Evolutionary conservation across 2,113 vertebrate genomes (phyloP).

Genomic region (Phalacrocorax aristotelis): DNA sequence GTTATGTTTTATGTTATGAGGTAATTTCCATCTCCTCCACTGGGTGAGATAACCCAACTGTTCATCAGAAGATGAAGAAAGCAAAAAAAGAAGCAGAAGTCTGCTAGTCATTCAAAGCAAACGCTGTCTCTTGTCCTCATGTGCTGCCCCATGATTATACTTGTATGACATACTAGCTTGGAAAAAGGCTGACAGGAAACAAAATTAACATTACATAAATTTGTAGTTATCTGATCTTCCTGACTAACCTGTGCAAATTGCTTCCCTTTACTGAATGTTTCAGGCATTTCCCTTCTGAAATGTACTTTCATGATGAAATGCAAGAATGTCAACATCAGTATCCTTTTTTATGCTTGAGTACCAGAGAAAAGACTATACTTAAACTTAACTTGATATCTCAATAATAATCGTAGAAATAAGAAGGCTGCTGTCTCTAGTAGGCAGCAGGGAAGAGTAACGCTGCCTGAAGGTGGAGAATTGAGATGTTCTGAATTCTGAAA

Average conservation of each 20-base stretch:
- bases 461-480: background rate
- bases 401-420: background rate
- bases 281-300: background rate
- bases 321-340: background rate
- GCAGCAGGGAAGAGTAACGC: background rate
- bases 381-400: background rate
- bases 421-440: background rate
- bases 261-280: background rate
- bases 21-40: background rate
- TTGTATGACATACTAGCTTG: background rate
- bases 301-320: background rate
- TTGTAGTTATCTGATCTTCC: background rate
- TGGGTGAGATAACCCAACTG: background rate
- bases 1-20: background rate
- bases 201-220: background rate
- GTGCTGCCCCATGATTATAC: background rate
- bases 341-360: background rate
- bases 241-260: background rate
- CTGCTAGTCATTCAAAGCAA: background rate
- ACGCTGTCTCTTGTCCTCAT: background rate
- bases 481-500: background rate
- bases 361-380: background rate
- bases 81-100: background rate
- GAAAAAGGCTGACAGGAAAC: background rate
- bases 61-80: background rate